Evolutionary conservation across 1,140 invertebrate species (phyloP).

Genomic region (Drosophila mayri): DNA sequence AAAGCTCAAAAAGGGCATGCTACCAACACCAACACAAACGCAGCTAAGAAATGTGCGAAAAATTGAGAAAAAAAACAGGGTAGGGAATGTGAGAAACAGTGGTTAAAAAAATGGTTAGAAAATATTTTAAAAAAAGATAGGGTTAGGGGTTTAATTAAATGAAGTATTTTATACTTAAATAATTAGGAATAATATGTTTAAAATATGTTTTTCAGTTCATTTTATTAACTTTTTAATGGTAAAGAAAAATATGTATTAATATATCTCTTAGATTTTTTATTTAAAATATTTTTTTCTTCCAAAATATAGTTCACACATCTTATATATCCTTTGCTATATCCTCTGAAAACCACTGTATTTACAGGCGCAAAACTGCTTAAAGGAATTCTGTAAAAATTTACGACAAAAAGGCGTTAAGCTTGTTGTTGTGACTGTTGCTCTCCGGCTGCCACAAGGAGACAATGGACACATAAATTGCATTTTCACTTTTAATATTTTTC

Average conservation of each 20-base stretch:
- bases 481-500: constrained; percentile 80
- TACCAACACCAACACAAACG: constrained; percentile 45
- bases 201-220: too few relatives aligned
- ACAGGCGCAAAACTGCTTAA: constrained; percentile 6
- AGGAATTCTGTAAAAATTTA: constrained; percentile 73
- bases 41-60: constrained; percentile 73
- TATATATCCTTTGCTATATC: not conserved
- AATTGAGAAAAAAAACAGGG: constrained; percentile 61
- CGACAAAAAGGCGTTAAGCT: constrained; percentile 79
- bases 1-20: constrained; percentile 79
- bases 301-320: not conserved
- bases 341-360: constrained; percentile 9
- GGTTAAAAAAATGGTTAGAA: not conserved
- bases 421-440: constrained; percentile 51
- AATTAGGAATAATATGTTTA: not conserved
- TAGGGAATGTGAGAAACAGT: constrained; percentile 31
- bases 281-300: too few relatives aligned
- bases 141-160: not conserved
- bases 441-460: constrained; percentile 35
- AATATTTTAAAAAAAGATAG: not conserved
- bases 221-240: too few relatives aligned
- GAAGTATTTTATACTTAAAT: not conserved
- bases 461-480: constrained; percentile 81
- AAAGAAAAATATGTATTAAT: not conserved
- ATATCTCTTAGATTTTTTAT: too few relatives aligned